Conservation (phyloP, 2,888 invertebrate genomes). For the Tetanocera ferruginea region DNA sequence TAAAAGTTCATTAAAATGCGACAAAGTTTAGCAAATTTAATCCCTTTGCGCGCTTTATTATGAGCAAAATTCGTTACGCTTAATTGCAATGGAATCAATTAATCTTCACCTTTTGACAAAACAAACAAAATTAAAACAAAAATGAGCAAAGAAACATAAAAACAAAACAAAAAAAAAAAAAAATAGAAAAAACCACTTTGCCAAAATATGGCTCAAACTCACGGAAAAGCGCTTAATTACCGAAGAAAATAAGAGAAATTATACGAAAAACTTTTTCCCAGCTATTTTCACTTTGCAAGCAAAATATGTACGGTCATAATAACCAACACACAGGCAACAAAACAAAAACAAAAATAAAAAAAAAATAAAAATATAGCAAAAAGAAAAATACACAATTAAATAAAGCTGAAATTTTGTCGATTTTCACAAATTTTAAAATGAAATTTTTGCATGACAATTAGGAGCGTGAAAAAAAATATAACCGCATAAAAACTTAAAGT, state of each 20-base stretch:
- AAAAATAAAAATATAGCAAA: not conserved
- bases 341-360: not conserved
- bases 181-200: not conserved
- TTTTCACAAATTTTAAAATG: too few relatives aligned
- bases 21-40: too few relatives aligned
- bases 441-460: too few relatives aligned
- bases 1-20: too few relatives aligned
- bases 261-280: not conserved
- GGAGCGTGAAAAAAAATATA: too few relatives aligned
- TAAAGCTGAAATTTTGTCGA: too few relatives aligned
- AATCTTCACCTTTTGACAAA: slow-evolving; percentile 4
- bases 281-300: not conserved
- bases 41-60: too few relatives aligned
- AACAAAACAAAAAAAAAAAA: not conserved
- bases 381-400: not conserved
- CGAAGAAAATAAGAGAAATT: not conserved
- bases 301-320: too few relatives aligned
- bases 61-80: too few relatives aligned
- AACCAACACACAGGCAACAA: not conserved
- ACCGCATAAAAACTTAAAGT: too few relatives aligned
- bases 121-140: not conserved
- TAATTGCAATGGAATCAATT: not conserved
- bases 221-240: not conserved
- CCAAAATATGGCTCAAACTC: not conserved
- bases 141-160: not conserved